Evolutionary conservation across 2,797 vertebrate species (phyloP).

Genomic region (Loris lydekkerianus): DNA sequence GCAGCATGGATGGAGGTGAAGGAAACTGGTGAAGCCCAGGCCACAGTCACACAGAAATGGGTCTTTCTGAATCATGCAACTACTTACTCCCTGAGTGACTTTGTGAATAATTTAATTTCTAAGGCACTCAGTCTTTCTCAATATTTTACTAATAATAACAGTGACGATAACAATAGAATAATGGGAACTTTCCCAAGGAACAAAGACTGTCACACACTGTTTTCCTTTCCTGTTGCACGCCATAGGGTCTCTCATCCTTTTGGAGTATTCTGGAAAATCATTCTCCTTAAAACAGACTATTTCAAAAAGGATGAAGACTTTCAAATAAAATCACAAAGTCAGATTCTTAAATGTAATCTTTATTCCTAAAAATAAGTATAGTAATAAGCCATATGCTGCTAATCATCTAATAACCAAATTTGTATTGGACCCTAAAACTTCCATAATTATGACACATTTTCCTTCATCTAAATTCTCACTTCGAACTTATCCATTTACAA

Average conservation of each 20-base stretch:
- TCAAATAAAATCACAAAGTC: neutral
- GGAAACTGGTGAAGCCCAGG: too few relatives aligned
- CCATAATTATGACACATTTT: neutral
- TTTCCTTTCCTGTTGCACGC: neutral
- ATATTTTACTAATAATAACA: neutral
- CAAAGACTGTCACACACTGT: neutral
- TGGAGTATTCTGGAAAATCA: neutral
- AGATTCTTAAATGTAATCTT: slow-evolving; percentile 8
- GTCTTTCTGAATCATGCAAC: neutral
- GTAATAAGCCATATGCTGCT: neutral
- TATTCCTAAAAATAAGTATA: slow-evolving; percentile 54
- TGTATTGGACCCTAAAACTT: neutral
- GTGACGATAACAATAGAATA: neutral
- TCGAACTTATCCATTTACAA: neutral
- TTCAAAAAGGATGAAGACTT: slow-evolving; percentile 43
- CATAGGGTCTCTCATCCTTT: neutral
- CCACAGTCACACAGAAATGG: neutral
- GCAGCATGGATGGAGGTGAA: neutral
- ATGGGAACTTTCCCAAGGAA: neutral
- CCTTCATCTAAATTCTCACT: neutral
- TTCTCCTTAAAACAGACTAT: slow-evolving; percentile 4
- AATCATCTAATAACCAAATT: slow-evolving; percentile 20
- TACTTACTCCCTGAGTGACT: neutral
- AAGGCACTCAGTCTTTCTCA: neutral
- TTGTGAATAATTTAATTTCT: slow-evolving; percentile 1